Evolutionary conservation across 1,140 invertebrate species (phyloP), one percentile per base, ranked within the genome.

Genomic region (Aphelinus certus): DNA sequence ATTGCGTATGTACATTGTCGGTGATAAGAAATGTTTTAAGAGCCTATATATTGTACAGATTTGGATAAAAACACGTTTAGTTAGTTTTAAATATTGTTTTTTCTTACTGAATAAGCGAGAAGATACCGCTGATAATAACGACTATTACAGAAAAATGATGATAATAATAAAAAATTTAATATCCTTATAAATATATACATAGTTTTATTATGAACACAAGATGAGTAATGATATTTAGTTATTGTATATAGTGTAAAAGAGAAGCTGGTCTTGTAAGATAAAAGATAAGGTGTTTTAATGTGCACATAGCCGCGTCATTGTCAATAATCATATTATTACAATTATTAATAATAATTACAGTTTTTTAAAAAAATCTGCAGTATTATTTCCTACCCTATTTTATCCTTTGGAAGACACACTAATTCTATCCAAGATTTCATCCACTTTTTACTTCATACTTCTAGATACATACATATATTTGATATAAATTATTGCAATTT

Each of bases 211-310:
- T 83, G 76, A 84, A 83, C 81, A 76, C 79, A 85, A 84, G 77
- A 85, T 81, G 79, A 85, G 77, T 84, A 86, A 83, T 85, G 83
- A 85, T 86, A 85, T 85, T 83, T 83, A 85, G 84, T 82, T 85
- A 86, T 79, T 89, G 88, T 89, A 89, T 82, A 89, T 89, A 89
- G 81, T 88, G 87, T 88, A 88, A 81, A 89, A 88, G 86, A 87
- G 82, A 88, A 88, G 87, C 87, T 88, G 89, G 83, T 88, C 88
- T 88, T 89, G 89, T 89, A 89, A 89, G 88, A 89, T 89, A 88
- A 71, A 81, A 83, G 83, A 85, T 87, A 88, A 87, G 86, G 85
- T 89, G 88, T 89, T 89, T 88, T 88, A 89, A 89, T 89, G 88
- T 89, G 89, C 89, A 89, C 88, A 89, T 89, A 89, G 88, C 85